phyloP scores from a whole-genome alignment of 2,888 invertebrate genomes.

The Stictocephala bisonia region DNA sequence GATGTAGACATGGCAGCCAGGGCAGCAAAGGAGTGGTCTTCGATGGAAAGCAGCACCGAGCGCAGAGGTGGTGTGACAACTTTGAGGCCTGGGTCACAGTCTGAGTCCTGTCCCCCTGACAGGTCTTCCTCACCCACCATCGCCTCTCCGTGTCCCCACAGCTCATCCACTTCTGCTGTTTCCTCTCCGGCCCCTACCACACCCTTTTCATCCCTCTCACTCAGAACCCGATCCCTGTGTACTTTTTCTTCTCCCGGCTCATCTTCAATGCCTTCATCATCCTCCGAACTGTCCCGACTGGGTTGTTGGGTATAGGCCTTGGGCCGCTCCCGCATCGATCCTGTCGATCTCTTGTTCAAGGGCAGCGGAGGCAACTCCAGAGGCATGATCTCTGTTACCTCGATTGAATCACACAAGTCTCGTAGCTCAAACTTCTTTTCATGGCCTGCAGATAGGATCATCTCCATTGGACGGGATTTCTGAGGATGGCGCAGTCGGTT shows the following conservation, averaged over 20 bases:
- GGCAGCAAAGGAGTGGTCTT: constrained; percentile 80
- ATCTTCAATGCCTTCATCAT: constrained; percentile 62
- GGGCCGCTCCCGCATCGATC: not conserved
- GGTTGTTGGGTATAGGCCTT: not conserved
- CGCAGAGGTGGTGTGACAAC: constrained; percentile 61
- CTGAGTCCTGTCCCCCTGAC: not conserved
- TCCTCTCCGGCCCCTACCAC: constrained; percentile 43
- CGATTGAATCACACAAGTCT: constrained; percentile 69
- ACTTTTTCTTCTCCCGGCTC: constrained; percentile 75
- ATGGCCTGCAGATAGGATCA: constrained; percentile 62
- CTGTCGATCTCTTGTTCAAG: not conserved
- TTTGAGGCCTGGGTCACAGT: constrained; percentile 34
- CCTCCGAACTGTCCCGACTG: constrained; percentile 65
- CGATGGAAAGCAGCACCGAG: constrained; percentile 73
- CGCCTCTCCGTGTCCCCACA: constrained; percentile 72
- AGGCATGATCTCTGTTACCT: constrained; percentile 47
- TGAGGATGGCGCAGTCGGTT: constrained; percentile 47
- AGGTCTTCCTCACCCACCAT: constrained; percentile 70
- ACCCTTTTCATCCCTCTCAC: constrained; percentile 53
- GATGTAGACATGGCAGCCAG: constrained; percentile 75
- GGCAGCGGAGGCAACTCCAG: constrained; percentile 42
- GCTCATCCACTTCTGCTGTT: constrained; percentile 66
- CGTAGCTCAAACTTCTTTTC: constrained; percentile 73
- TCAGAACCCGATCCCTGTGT: constrained; percentile 63
- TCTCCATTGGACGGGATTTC: constrained; percentile 61